Evolutionary conservation across 2,888 invertebrate species (phyloP).

Genomic region (Fragum whitleyi): DNA sequence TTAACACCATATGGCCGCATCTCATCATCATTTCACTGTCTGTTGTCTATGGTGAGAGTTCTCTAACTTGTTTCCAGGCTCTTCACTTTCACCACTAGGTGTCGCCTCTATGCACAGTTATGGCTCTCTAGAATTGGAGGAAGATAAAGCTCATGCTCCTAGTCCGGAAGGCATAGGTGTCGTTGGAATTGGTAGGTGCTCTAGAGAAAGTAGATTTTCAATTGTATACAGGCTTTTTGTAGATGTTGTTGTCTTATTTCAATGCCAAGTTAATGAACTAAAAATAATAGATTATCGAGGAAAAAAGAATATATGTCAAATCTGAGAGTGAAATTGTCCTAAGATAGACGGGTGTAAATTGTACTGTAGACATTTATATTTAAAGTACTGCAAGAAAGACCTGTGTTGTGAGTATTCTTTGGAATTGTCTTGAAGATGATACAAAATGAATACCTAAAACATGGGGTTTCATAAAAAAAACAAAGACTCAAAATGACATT

Average conservation of each 20-base stretch:
- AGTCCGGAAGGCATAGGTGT: constrained; percentile 79
- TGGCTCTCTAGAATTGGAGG: constrained; percentile 74
- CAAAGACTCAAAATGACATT: no score
- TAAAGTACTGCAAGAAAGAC: no score
- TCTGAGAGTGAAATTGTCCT: background rate
- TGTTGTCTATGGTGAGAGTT: constrained; percentile 25
- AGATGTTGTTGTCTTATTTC: no score
- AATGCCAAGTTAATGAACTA: no score
- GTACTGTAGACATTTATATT: no score
- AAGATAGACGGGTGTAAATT: no score
- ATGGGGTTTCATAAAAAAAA: no score
- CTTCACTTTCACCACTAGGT: constrained; percentile 79
- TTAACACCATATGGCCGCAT: constrained; percentile 16
- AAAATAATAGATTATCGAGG: no score
- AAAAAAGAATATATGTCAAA: background rate
- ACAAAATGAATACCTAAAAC: no score
- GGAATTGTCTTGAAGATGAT: no score
- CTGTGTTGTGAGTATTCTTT: no score
- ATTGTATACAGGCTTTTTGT: background rate
- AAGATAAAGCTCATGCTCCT: constrained; percentile 67
- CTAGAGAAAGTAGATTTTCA: background rate
- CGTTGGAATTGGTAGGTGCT: constrained; percentile 77
- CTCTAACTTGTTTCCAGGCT: constrained; percentile 72
- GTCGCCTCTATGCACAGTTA: constrained; percentile 76
- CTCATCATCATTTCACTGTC: constrained; percentile 12